Conservation (phyloP, 2,113 vertebrate genomes). For the Pelmatolapia mariae region DNA sequence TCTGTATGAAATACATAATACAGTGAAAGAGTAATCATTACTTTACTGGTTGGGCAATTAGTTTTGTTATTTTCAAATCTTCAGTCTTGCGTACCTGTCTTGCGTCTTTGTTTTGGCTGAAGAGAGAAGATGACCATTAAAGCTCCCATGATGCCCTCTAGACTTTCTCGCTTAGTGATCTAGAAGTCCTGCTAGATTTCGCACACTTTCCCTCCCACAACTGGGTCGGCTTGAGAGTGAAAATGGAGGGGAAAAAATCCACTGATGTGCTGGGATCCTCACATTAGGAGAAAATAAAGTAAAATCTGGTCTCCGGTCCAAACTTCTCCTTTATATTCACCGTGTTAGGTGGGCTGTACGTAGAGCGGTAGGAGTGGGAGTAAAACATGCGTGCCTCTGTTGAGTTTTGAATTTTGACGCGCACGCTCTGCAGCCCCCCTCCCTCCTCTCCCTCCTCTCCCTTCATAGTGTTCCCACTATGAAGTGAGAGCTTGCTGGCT, state of each 20-base stretch:
- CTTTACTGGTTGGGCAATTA: background rate
- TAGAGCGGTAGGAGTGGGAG: constrained; percentile 11
- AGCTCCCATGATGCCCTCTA: constrained; percentile 48
- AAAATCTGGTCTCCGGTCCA: background rate
- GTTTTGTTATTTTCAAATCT: background rate
- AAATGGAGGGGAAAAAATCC: background rate
- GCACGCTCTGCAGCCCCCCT: background rate
- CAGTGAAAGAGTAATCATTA: background rate
- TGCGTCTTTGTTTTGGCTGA: constrained; percentile 60
- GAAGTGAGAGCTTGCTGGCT: background rate
- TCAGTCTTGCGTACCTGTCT: constrained; percentile 59
- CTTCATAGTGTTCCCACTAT: background rate
- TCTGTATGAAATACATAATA: background rate
- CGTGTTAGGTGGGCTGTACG: constrained; percentile 22
- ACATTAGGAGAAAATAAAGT: background rate
- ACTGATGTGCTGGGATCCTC: background rate
- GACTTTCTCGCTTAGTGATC: constrained; percentile 40
- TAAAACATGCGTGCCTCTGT: constrained; percentile 5
- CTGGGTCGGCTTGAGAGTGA: background rate
- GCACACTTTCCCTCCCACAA: constrained; percentile 19
- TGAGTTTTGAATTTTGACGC: constrained; percentile 48
- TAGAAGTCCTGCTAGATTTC: constrained; percentile 53
- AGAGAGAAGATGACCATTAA: constrained; percentile 68
- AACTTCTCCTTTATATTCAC: constrained; percentile 41
- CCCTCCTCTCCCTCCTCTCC: too few species aligned